phyloP scores from a whole-genome alignment of 2,797 vertebrate genomes.

The Sebastes hubbsi region DNA sequence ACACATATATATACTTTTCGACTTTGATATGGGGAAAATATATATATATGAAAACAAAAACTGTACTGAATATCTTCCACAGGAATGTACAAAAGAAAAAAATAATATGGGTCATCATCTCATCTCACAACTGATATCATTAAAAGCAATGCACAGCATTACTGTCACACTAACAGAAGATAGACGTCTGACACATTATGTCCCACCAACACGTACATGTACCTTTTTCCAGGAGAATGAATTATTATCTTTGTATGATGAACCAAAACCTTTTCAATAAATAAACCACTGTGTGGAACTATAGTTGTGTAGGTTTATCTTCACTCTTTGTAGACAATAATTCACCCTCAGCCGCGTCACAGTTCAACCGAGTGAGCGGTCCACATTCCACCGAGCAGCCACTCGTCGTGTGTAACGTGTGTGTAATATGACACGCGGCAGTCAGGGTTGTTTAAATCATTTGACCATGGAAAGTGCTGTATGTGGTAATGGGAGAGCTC shows the following conservation, averaged over 20 bases:
- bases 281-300: not conserved
- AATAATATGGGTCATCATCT: not conserved
- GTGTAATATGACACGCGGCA: conserved; percentile 7
- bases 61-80: not conserved
- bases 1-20: too few relatives aligned
- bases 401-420: not conserved
- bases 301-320: not conserved
- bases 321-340: not conserved
- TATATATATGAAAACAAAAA: not conserved
- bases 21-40: not conserved
- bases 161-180: not conserved
- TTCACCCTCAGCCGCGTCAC: conserved; percentile 1
- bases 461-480: not conserved
- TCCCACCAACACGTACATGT: not conserved
- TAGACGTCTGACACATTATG: not conserved
- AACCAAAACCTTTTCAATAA: not conserved
- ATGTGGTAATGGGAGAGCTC: not conserved
- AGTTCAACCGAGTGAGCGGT: not conserved
- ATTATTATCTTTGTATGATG: not conserved
- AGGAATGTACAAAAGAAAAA: conserved; percentile 6
- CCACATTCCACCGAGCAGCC: conserved; percentile 25
- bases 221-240: not conserved
- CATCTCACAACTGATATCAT: not conserved
- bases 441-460: conserved; percentile 32
- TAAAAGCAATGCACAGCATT: conserved; percentile 22